Evolutionary conservation across 2,888 invertebrate genomes (phyloP).

Genomic region (Frankliniella intonsa): DNA sequence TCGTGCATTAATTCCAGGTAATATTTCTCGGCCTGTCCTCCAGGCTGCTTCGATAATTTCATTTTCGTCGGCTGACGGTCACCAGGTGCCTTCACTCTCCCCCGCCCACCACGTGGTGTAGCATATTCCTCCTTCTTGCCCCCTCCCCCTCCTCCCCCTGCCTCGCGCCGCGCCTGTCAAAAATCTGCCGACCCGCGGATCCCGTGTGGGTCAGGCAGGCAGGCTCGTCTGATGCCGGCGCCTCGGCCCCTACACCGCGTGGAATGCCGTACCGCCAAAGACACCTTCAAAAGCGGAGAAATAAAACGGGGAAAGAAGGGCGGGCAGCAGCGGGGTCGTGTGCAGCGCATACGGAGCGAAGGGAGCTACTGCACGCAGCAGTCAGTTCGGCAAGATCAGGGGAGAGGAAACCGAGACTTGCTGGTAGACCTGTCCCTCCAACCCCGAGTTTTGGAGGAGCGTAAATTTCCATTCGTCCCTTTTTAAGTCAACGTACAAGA

Average conservation of each 20-base stretch:
- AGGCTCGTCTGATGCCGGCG: too few relatives aligned
- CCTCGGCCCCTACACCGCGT: background rate
- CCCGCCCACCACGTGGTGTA: too few relatives aligned
- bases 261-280: background rate
- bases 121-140: too few relatives aligned
- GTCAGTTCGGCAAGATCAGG: background rate
- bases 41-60: background rate
- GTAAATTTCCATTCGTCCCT: too few relatives aligned
- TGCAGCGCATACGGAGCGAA: background rate
- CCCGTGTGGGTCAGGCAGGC: background rate
- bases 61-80: background rate
- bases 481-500: too few relatives aligned
- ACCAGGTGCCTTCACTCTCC: too few relatives aligned
- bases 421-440: background rate
- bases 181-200: background rate
- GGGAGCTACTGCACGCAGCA: background rate
- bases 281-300: background rate
- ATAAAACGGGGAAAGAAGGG: background rate
- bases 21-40: conserved; percentile 11
- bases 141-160: too few relatives aligned
- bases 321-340: background rate
- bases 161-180: background rate
- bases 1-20: background rate
- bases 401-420: background rate
- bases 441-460: too few relatives aligned